These are phyloP conservation scores for Puffinus mauretanicus DNA, from an alignment of 2,113 vertebrate species.

Conservation along the genomic window DNA sequence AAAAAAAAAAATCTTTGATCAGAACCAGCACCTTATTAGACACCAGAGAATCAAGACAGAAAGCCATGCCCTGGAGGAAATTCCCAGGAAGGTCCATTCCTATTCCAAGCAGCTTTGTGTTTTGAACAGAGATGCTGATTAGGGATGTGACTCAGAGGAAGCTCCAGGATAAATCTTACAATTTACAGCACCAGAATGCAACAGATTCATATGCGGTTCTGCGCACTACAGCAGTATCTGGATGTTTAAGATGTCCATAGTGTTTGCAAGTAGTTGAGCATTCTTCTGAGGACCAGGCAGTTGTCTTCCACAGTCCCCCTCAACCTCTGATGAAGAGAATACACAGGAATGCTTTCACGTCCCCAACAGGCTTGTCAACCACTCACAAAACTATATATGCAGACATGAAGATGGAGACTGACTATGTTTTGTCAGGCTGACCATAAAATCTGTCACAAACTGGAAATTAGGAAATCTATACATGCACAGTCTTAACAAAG, in stretches of 20 bases:
- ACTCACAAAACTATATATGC: not conserved
- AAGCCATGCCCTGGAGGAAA: not conserved
- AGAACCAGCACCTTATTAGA: not conserved
- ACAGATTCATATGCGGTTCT: not conserved
- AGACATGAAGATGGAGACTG: not conserved
- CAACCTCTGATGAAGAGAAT: not conserved
- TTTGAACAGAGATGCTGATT: not conserved
- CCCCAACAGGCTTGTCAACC: not conserved
- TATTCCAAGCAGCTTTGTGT: not conserved
- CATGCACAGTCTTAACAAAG: not conserved
- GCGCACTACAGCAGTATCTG: not conserved
- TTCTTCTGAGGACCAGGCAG: not conserved
- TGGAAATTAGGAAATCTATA: not conserved
- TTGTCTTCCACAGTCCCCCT: not conserved
- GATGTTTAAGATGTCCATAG: not conserved
- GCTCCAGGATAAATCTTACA: not conserved
- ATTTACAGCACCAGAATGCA: not conserved
- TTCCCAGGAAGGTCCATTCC: not conserved
- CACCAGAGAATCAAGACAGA: not conserved
- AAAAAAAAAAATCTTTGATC: not conserved
- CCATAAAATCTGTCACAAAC: not conserved
- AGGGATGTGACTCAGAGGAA: not conserved
- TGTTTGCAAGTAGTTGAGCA: not conserved
- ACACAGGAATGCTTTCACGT: not conserved
- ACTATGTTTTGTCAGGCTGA: not conserved